phyloP scores from a whole-genome alignment of 1,140 invertebrate genomes.

The Rhagoletis pomonella region DNA sequence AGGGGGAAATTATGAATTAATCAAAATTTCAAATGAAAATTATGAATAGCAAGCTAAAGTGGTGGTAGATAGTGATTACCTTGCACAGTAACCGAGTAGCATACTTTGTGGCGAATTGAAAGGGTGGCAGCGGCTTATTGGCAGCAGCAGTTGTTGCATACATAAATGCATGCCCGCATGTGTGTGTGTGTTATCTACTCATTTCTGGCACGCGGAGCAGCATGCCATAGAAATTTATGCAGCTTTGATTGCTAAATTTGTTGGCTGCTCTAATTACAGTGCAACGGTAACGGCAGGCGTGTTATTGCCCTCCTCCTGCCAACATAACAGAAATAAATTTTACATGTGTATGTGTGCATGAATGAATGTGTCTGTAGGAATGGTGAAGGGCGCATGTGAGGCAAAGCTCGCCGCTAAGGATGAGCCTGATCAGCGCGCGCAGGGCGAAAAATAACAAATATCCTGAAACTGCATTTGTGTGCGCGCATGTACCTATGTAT shows the following conservation, averaged over 20 bases:
- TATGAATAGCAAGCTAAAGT: slow-evolving; percentile 35
- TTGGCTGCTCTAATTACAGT: slow-evolving; percentile 45
- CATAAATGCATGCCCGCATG: not conserved
- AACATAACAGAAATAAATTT: not conserved
- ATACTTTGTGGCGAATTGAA: slow-evolving; percentile 12
- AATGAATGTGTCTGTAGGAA: not conserved
- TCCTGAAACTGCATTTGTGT: not conserved
- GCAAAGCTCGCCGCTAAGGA: not conserved
- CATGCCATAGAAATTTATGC: not conserved
- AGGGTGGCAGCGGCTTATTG: slow-evolving; percentile 21
- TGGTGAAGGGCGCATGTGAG: not conserved
- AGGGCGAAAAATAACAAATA: not conserved
- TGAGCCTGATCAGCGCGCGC: not conserved
- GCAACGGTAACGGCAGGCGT: slow-evolving; percentile 20
- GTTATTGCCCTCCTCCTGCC: slow-evolving; percentile 1
- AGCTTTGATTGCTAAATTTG: slow-evolving; percentile 47
- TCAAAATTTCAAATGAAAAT: slow-evolving; percentile 48
- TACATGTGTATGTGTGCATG: not conserved
- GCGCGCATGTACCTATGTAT: not conserved
- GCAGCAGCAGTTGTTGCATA: slow-evolving; percentile 1
- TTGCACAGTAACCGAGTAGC: slow-evolving; percentile 47
- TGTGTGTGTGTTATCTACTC: not conserved
- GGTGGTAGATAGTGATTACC: slow-evolving; percentile 23
- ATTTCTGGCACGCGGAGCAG: not conserved
- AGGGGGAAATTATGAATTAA: slow-evolving; percentile 47